Conservation (phyloP, 2,113 vertebrate genomes). For the Glaucidium brasilianum region DNA sequence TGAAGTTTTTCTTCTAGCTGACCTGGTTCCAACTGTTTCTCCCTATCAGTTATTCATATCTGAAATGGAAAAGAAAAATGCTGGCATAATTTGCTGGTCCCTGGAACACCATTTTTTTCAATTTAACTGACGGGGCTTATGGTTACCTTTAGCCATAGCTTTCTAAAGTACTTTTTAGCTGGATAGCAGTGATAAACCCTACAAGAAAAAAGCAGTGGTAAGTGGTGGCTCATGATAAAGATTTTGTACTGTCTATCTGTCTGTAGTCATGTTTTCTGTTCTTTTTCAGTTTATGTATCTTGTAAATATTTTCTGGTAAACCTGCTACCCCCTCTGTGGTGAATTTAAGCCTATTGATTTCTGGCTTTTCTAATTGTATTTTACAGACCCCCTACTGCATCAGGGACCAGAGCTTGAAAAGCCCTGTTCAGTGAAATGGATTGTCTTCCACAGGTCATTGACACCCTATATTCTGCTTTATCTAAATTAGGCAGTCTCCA, state of each 20-base stretch:
- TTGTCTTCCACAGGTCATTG: conserved; percentile 9
- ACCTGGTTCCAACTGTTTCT: neutral
- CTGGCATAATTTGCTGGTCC: neutral
- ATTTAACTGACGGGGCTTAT: neutral
- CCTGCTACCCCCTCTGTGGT: neutral
- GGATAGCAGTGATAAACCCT: neutral
- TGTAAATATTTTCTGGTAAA: neutral
- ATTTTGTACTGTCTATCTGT: neutral
- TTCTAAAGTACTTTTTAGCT: conserved; percentile 14
- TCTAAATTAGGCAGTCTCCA: neutral
- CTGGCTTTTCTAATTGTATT: conserved; percentile 12
- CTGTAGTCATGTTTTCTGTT: neutral
- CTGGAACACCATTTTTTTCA: neutral
- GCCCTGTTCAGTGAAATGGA: neutral
- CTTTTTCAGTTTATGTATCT: neutral
- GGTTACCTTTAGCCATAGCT: neutral
- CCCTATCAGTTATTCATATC: neutral
- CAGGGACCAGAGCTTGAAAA: neutral
- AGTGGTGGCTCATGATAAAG: neutral
- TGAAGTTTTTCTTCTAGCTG: neutral
- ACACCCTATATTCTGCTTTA: conserved; percentile 3
- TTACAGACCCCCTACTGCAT: neutral
- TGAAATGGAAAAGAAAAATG: neutral
- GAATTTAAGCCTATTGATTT: conserved; percentile 30
- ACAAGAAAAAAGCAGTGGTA: conserved; percentile 2